A percentile compares a stretch with the other conserved stretches of the same genome.
phyloP scores from a whole-genome alignment of 2,113 vertebrate species.

The Cinclus mexicanus region DNA sequence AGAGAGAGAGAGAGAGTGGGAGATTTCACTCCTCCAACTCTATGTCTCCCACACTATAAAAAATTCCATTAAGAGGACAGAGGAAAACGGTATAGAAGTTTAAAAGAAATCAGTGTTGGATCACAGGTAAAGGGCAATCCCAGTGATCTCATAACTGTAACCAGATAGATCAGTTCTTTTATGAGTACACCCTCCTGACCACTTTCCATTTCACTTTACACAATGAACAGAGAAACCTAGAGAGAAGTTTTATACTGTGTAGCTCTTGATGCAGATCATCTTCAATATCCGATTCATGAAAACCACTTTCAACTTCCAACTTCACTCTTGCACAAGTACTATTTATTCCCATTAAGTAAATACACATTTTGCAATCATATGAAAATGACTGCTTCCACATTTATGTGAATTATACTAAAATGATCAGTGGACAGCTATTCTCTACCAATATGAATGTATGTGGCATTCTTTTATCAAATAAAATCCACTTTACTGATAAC shows the following conservation, averaged over 20 bases:
- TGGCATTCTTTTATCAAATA: background rate
- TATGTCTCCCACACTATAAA: background rate
- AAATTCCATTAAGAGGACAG: background rate
- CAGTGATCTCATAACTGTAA: background rate
- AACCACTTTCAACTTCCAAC: background rate
- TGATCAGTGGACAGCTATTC: background rate
- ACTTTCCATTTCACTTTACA: background rate
- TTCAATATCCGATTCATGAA: background rate
- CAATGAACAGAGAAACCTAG: background rate
- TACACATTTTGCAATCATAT: background rate
- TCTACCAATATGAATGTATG: background rate
- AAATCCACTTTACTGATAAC: background rate
- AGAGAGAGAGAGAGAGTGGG: background rate
- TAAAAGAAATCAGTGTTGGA: background rate
- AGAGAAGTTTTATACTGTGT: background rate
- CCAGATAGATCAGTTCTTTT: background rate
- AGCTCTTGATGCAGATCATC: background rate
- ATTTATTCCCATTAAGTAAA: background rate
- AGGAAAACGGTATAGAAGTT: background rate
- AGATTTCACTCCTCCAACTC: background rate
- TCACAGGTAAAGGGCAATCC: background rate
- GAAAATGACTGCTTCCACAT: background rate
- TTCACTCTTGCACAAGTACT: background rate
- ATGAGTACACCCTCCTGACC: background rate
- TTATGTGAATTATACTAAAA: background rate